Base-by-base conservation (phyloP, 1,140 invertebrate genomes). In the Macrocentrus cingulum region DNA sequence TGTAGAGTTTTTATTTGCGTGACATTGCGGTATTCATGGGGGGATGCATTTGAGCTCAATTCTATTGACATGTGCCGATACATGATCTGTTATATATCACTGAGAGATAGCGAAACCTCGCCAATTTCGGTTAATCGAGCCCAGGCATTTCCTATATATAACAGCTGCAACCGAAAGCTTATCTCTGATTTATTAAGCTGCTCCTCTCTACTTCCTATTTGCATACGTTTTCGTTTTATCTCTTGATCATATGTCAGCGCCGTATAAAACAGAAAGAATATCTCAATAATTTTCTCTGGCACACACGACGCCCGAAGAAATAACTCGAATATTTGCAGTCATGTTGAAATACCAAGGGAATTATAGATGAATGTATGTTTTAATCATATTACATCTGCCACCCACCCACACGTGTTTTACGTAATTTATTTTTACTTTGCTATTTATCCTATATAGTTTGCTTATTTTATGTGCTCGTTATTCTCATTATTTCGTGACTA, bases 171-270 rank as follows among this genome's bases (percentile, higher is more conserved):
- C 32, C 18, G 29, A 56, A n/a, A 56, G 42, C 44, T 2, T 13
- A 46, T 46, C 44, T 20, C 44, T 46, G 46, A 50, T 57, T 57
- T 57, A 57, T 46, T 36, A 48, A 34, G n/a, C 13, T 39, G n/a
- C n/a, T n/a, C n/a, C n/a, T 39, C 8, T 57, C 36, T 29, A 29
- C 25, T 57, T 57, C 55, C 55, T 57, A 46, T 57, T 57, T 57
- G 42, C 22, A 42, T 22, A 19, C 25, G 22, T 32, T 9, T 13
- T 29, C 18, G 5, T 23, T 9, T 15, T 4, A 36, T 18, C 5
- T 39, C 15, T 32, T 25, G 11, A 8, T 23, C 16, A 7, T 8
- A 20, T 16, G 16, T 34, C 48, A 29, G 4, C 25, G 9, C 25
- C 25, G 25, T 29, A 29, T 4, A 9, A 9, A 9, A 29, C 25